phyloP scores from a whole-genome alignment of 2,797 vertebrate genomes.

The Tympanoctomys barrerae region DNA sequence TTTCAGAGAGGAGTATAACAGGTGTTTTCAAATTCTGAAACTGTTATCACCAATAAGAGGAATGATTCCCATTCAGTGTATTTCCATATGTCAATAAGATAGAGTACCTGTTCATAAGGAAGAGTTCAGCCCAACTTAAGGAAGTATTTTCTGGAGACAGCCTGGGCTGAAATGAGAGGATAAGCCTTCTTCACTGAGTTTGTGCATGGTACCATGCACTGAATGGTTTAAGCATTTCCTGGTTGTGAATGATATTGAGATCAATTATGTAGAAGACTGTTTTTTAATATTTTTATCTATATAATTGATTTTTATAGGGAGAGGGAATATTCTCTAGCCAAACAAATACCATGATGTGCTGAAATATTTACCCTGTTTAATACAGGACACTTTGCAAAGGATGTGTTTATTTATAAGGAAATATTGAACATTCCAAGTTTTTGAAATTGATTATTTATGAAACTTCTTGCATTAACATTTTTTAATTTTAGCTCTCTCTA shows the following conservation, averaged over 20 bases:
- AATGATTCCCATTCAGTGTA: neutral
- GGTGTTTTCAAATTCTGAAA: neutral
- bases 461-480: neutral
- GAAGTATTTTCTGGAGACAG: neutral
- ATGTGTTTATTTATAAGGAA: constrained; percentile 42
- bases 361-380: constrained; percentile 37
- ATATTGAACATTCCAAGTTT: constrained; percentile 33
- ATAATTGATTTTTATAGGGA: constrained; percentile 40
- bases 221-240: constrained; percentile 29
- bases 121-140: neutral
- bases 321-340: constrained; percentile 24
- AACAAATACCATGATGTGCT: constrained; percentile 1
- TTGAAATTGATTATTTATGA: neutral
- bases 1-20: neutral
- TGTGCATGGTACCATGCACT: neutral
- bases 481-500: constrained; percentile 1
- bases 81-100: neutral
- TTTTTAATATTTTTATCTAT: constrained; percentile 38
- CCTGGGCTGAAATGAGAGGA: neutral
- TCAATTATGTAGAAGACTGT: constrained; percentile 54
- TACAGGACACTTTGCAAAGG: constrained; percentile 48
- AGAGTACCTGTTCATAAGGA: neutral
- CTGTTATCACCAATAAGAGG: neutral
- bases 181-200: neutral
- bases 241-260: constrained; percentile 4